Conservation (phyloP, 2,797 vertebrate species). For the Ceyx erithaca region DNA sequence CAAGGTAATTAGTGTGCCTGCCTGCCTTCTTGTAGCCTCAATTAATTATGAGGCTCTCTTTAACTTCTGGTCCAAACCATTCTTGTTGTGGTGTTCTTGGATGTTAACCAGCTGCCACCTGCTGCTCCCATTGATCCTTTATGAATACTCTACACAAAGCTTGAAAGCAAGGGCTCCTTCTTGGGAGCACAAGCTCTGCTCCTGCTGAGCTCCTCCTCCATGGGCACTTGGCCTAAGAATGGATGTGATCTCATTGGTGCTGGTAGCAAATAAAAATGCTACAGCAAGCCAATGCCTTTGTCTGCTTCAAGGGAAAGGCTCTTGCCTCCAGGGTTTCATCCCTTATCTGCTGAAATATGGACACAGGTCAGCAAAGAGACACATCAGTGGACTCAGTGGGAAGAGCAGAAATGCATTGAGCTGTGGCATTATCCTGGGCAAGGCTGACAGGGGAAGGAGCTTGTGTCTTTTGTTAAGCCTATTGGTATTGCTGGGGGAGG, state of each 20-base stretch:
- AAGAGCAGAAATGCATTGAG: not conserved
- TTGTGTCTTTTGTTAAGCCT: slow-evolving; percentile 8
- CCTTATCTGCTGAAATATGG: not conserved
- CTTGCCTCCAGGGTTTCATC: not conserved
- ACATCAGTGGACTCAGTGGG: not conserved
- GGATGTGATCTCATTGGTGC: not conserved
- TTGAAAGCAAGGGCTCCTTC: not conserved
- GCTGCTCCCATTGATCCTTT: not conserved
- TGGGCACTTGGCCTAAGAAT: not conserved
- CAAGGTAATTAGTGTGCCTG: slow-evolving; percentile 15
- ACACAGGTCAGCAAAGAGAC: not conserved
- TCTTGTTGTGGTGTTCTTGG: not conserved
- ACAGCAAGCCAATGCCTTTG: not conserved
- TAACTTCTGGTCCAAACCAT: not conserved
- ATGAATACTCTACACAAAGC: not conserved
- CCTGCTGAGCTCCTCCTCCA: not conserved
- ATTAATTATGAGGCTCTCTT: slow-evolving; percentile 32
- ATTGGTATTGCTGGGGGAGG: not conserved
- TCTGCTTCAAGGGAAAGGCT: not conserved
- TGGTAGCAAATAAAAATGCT: not conserved
- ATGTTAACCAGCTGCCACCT: slow-evolving; percentile 53
- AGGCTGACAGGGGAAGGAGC: not conserved
- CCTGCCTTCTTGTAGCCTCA: slow-evolving; percentile 29
- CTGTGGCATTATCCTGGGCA: not conserved
- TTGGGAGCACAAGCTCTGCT: not conserved